phyloP scores from a whole-genome alignment of 2,113 vertebrate genomes.

The Lampris incognitus region DNA sequence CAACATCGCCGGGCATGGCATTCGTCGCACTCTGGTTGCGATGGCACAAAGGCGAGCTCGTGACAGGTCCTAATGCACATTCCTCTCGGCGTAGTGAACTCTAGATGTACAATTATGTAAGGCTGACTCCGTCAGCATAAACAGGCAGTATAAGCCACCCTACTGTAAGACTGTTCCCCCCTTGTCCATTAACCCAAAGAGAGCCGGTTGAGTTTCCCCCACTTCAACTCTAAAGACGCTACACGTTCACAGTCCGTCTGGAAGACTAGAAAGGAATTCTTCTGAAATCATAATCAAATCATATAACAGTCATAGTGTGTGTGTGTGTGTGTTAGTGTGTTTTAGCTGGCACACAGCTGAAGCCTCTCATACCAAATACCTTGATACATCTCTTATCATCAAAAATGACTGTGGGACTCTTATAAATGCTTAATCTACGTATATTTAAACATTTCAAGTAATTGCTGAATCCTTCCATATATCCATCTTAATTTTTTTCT shows the following conservation, averaged over 20 bases:
- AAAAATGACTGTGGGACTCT: constrained; percentile 25
- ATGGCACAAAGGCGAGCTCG: constrained; percentile 73
- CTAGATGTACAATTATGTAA: constrained; percentile 76
- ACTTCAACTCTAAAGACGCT: constrained; percentile 16
- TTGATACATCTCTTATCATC: constrained; percentile 27
- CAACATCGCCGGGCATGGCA: constrained; percentile 59
- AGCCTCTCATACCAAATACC: neutral
- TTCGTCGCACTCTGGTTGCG: constrained; percentile 71
- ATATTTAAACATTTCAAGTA: neutral
- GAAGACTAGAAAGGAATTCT: neutral
- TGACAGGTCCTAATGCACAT: constrained; percentile 76
- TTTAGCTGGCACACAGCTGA: too few species aligned
- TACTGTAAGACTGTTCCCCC: constrained; percentile 27
- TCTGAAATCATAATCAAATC: too few species aligned
- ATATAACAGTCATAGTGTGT: too few species aligned
- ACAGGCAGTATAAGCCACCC: constrained; percentile 29
- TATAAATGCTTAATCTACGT: constrained; percentile 2
- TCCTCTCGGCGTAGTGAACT: constrained; percentile 73
- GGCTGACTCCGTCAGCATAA: constrained; percentile 46
- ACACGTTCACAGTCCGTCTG: neutral
- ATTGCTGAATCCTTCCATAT: too few species aligned
- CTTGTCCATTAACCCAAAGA: constrained; percentile 7
- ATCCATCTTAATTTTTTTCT: too few species aligned
- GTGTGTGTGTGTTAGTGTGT: too few species aligned
- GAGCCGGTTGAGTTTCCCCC: neutral